phyloP scores from a whole-genome alignment of 1,140 invertebrate genomes.

The Papilio xuthus region DNA sequence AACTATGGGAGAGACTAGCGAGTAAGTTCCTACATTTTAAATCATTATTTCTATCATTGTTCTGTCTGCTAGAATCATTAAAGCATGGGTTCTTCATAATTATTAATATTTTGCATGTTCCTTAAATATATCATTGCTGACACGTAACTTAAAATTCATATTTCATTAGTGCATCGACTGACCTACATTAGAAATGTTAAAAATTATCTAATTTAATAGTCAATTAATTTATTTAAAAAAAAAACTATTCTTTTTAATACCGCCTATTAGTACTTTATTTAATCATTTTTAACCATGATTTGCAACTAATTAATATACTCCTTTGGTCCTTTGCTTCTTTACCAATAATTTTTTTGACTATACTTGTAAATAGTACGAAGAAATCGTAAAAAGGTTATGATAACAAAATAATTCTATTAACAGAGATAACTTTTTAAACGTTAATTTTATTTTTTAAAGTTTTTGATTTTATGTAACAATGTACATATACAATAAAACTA shows the following conservation, averaged over 20 bases:
- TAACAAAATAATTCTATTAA: no score
- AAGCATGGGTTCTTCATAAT: constrained; percentile 28
- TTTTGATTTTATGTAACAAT: neutral
- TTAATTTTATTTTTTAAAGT: no score
- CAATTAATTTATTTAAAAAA: neutral
- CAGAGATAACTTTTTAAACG: no score
- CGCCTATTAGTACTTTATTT: neutral
- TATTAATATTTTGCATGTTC: constrained; percentile 30
- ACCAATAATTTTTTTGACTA: neutral
- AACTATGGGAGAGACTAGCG: constrained; percentile 83
- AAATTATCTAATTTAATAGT: neutral
- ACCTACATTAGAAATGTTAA: neutral
- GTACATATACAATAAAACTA: neutral
- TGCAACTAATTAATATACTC: neutral
- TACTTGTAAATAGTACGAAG: no score
- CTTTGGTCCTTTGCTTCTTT: neutral
- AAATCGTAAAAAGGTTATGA: no score
- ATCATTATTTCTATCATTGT: neutral
- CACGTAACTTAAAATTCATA: neutral
- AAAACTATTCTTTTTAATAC: neutral
- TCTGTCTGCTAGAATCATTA: constrained; percentile 7
- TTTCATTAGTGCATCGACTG: neutral
- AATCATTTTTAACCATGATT: neutral
- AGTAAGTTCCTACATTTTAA: constrained; percentile 73
- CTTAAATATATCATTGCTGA: neutral